Base-by-base conservation (phyloP, 2,888 invertebrate species). In the Dichetophora obliterata region DNA sequence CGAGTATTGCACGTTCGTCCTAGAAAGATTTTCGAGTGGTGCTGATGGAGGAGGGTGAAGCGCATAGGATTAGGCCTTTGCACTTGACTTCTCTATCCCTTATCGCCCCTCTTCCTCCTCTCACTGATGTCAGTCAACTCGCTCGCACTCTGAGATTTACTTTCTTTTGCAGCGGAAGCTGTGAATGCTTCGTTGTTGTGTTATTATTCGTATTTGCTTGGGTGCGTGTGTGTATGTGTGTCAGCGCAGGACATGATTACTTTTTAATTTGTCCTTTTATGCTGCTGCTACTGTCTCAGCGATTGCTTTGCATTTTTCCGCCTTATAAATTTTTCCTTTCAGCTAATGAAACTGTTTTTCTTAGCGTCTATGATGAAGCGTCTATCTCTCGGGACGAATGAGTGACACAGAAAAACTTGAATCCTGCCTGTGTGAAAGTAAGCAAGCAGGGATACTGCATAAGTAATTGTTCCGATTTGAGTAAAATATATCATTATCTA, bases 251-350 rank as follows among this genome's bases (percentile, higher is more conserved):
- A 37, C 24, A 61, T 24, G 61, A 61, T 72, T 72, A 71, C 22
- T 54, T 71, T 71, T 22, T 71, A 59, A 37, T 59, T 71, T 71
- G 43, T 72, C 61, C 48, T 72, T 72, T 59, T 14, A 19, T 24
- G 34, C 43, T n/a, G 34, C 6, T 43, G 57, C 19, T 24, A 22
- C 22, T 27, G 57, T 24, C 57, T 59, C 6, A 27, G 24, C 57
- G 14, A 27, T 43, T 24, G 27, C 27, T 59, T 59, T 59, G 9
- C 24, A 59, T 59, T 54, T 59, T 22, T 22, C 27, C 57, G 57
- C 22, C 57, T 59, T 27, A 59, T 59, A 59, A 59, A 59, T 59
- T 59, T 27, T 24, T n/a, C 57, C 57, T 14, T 14, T 16, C 24
- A 59, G 57, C 24, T 59, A 22, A 59, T 27, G 57, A 59, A 24